Percentiles rank a stretch among this genome's conserved stretches.
Conservation (phyloP, 2,797 vertebrate genomes). For the Gallinago stenura region DNA sequence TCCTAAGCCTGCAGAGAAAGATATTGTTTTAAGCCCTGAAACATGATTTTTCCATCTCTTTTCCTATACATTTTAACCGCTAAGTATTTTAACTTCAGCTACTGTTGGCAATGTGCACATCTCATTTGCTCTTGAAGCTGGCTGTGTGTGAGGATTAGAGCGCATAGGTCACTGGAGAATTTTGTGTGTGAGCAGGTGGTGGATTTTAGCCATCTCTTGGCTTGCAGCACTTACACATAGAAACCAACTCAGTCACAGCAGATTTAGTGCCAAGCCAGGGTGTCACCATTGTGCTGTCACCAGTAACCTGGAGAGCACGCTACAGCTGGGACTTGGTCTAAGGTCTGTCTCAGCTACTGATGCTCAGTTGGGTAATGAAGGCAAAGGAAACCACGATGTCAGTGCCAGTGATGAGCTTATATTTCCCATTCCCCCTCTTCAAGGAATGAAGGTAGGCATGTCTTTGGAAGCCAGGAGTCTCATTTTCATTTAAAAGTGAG, state of each 20-base stretch:
- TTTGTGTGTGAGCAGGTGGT: not conserved
- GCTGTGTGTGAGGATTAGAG: not conserved
- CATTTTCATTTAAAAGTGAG: conserved; percentile 21
- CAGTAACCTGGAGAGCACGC: not conserved
- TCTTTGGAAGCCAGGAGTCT: not conserved
- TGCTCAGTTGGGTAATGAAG: not conserved
- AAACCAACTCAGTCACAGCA: not conserved
- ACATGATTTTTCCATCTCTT: not conserved
- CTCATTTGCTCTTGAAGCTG: not conserved
- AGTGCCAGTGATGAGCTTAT: not conserved
- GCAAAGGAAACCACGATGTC: not conserved
- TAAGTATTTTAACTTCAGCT: not conserved
- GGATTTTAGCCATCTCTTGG: not conserved
- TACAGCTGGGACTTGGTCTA: not conserved
- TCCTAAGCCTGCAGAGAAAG: not conserved
- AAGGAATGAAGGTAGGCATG: not conserved
- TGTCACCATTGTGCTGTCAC: not conserved
- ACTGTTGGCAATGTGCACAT: not conserved
- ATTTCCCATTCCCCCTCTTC: not conserved
- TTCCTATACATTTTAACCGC: not conserved
- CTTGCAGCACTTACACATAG: not conserved
- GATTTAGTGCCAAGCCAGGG: not conserved
- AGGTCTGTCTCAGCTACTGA: not conserved
- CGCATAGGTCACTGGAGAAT: not conserved
- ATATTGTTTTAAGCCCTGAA: conserved; percentile 5